These are phyloP conservation scores for Diprion similis DNA, from an alignment of 1,140 invertebrate genomes.

Conservation along the genomic window DNA sequence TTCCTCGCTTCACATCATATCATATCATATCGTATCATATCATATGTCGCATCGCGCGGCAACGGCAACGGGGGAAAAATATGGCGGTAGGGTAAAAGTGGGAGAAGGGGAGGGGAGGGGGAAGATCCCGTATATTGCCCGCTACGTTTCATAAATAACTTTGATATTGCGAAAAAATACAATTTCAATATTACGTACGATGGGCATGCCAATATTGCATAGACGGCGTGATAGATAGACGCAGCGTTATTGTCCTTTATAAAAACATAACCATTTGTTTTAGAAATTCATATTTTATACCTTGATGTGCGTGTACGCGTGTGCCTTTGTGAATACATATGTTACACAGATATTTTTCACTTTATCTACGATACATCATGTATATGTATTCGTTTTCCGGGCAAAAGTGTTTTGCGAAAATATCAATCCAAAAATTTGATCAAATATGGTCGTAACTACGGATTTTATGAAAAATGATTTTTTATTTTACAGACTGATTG, in stretches of 20 bases:
- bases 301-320: too few relatives aligned
- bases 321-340: too few relatives aligned
- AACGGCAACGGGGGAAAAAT: background rate
- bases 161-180: slow-evolving; percentile 55
- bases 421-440: too few relatives aligned
- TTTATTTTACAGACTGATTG: slow-evolving; percentile 16
- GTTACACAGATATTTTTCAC: too few relatives aligned
- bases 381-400: too few relatives aligned
- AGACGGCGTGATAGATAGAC: slow-evolving; percentile 59
- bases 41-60: slow-evolving; percentile 6
- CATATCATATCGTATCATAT: slow-evolving; percentile 44
- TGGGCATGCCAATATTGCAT: slow-evolving; percentile 57
- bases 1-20: slow-evolving; percentile 39
- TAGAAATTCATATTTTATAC: slow-evolving; percentile 46
- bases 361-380: too few relatives aligned
- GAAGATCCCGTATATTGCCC: slow-evolving; percentile 41
- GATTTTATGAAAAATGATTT: too few relatives aligned
- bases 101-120: too few relatives aligned
- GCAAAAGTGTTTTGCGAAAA: too few relatives aligned
- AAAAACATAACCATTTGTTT: slow-evolving; percentile 61
- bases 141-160: slow-evolving; percentile 59
- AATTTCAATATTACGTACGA: slow-evolving; percentile 60
- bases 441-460: too few relatives aligned
- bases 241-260: slow-evolving; percentile 58
- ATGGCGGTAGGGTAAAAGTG: too few relatives aligned